Conservation (phyloP, 37 sponge, comb jelly and placozoan genomes). For the Halisarca cf. caerulea region DNA sequence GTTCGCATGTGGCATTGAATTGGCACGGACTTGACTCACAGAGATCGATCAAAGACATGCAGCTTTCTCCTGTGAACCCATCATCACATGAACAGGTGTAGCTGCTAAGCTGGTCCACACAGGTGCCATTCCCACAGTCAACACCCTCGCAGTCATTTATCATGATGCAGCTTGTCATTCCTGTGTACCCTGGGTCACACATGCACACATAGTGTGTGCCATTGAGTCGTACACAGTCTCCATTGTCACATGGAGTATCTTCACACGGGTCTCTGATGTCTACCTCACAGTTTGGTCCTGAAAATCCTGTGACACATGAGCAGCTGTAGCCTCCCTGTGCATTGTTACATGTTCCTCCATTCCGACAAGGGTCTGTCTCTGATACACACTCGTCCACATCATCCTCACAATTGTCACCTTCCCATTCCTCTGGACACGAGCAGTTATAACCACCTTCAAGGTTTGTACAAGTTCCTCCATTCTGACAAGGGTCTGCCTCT, state of each 20-base stretch:
- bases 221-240: background rate
- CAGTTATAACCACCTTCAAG: background rate
- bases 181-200: background rate
- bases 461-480: slow-evolving; percentile 53
- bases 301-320: background rate
- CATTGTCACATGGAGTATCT: slow-evolving; percentile 1
- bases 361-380: slow-evolving; percentile 19
- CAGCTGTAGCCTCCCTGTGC: background rate
- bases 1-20: slow-evolving; percentile 49
- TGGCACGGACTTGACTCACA: slow-evolving; percentile 44
- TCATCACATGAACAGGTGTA: background rate
- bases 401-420: background rate
- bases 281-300: background rate
- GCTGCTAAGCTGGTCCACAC: background rate
- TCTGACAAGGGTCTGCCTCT: slow-evolving; percentile 33
- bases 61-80: slow-evolving; percentile 8
- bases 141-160: background rate
- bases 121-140: slow-evolving; percentile 8
- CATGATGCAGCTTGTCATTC: background rate
- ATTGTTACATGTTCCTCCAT: slow-evolving; percentile 19
- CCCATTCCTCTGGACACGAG: background rate
- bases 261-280: slow-evolving; percentile 12
- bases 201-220: background rate
- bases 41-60: slow-evolving; percentile 29
- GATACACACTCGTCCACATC: background rate